These are phyloP conservation scores for Poicephalus meyeri DNA, from an alignment of 2,113 vertebrate genomes.

Conservation along the genomic window DNA sequence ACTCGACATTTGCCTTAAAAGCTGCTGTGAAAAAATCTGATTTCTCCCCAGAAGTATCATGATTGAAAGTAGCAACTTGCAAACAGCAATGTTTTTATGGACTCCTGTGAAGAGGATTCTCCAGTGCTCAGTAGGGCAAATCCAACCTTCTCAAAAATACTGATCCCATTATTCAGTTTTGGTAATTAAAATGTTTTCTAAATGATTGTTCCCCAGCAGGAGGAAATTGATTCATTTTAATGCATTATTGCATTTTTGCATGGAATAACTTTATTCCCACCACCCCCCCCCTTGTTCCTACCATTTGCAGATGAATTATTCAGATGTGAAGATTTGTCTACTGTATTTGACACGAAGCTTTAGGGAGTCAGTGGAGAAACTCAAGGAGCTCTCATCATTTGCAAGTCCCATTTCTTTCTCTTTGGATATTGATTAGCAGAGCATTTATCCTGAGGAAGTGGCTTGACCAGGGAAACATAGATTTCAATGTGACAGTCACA, in stretches of 20 bases:
- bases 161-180: constrained; percentile 26
- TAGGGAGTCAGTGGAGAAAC: constrained; percentile 5
- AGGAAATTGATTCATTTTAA: constrained; percentile 56
- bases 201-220: constrained; percentile 49
- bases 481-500: neutral
- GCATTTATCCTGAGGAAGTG: neutral
- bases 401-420: neutral
- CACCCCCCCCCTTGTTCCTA: neutral
- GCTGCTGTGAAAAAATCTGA: constrained; percentile 2
- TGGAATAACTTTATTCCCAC: neutral
- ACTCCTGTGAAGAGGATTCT: constrained; percentile 35
- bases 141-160: constrained; percentile 30
- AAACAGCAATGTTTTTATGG: constrained; percentile 28
- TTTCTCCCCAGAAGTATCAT: constrained; percentile 5
- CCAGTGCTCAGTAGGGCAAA: constrained; percentile 22
- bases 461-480: neutral
- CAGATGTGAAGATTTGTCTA: constrained; percentile 53
- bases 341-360: neutral
- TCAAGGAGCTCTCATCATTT: constrained; percentile 1
- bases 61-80: constrained; percentile 10
- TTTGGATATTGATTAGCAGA: neutral
- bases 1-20: neutral
- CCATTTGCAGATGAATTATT: constrained; percentile 56
- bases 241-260: constrained; percentile 60
- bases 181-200: constrained; percentile 61